Base-by-base conservation (phyloP, 1,140 invertebrate genomes). In the Oncopodura yosiiana region DNA sequence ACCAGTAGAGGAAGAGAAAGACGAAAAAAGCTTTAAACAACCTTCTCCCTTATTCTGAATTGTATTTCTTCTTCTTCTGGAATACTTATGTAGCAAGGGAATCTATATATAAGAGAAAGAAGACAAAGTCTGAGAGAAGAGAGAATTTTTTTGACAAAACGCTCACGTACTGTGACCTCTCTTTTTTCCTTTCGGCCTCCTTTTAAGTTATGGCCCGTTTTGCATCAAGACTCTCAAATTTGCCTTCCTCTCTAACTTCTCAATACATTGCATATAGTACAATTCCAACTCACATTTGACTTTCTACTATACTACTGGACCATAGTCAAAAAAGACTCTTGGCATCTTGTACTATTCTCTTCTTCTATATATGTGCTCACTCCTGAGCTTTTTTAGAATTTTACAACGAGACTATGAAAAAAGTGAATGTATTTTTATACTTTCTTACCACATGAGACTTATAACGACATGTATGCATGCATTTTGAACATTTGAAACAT, bases 121-220 rank as follows among this genome's bases (percentile, higher is more conserved):
- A 27, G 24, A 27, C 11, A 44, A 26, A 9, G 18, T 29, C 30
- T 9, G 38, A 42, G 32, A 29, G 2, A 41, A 34, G 30, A 9
- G 8, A 8, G 30, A 34, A 34, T 34, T 34, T 34, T 48, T 50
- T 56, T 56, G 24, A 49, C 44, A 56, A 50, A 56, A 49, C 46
- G 14, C 38, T 56, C 54, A 56, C 54, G 54, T 56, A 42, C 48
- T 50, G 54, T 56, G 54, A 56, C 54, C 54, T 56, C 54, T 56
- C 54, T 39, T 58, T 53, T 41, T 53, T 48, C 51, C 57, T 59
- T 48, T 46, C 37, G 38, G 45, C 43, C 48, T 46, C 45, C 50
- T 51, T 59, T 53, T 59, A 56, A 56, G 54, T 56, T 50, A 56
- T 56, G 48, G 54, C 21, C 24, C 39, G 54, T 56, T 56, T 56